A percentile compares a stretch with the other conserved stretches of the same genome.
Conservation (phyloP, 2,888 invertebrate genomes). For the Matsumyia berberina region DNA sequence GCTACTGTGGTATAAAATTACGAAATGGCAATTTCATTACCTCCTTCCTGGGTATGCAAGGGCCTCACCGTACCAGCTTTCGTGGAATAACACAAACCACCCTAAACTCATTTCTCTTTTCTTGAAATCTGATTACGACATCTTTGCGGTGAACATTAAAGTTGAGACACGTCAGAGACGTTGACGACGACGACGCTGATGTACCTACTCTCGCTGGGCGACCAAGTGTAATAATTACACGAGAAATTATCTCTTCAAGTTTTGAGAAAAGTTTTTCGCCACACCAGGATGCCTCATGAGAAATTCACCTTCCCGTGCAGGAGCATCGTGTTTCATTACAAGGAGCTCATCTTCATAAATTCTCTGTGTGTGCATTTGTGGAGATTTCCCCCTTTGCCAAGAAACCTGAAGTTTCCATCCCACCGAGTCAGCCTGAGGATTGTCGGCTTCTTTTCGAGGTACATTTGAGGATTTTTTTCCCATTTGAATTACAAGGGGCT, state of each 20-base stretch:
- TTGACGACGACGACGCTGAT: slow-evolving; percentile 3
- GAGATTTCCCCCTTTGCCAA: slow-evolving; percentile 54
- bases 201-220: slow-evolving; percentile 28
- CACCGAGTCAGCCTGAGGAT: background rate
- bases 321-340: slow-evolving; percentile 33
- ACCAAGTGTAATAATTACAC: slow-evolving; percentile 61
- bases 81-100: slow-evolving; percentile 45
- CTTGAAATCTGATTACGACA: slow-evolving; percentile 58
- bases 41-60: slow-evolving; percentile 35
- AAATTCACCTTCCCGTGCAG: background rate
- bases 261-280: slow-evolving; percentile 30
- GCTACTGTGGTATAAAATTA: slow-evolving; percentile 37
- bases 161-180: slow-evolving; percentile 17
- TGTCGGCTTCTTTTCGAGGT: background rate
- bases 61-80: slow-evolving; percentile 17
- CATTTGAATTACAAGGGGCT: slow-evolving; percentile 4
- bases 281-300: slow-evolving; percentile 4
- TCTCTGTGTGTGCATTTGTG: slow-evolving; percentile 37
- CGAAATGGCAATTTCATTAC: slow-evolving; percentile 59
- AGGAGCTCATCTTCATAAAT: slow-evolving; percentile 64
- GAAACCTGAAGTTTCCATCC: slow-evolving; percentile 9
- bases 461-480: slow-evolving; percentile 25
- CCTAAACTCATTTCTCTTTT: slow-evolving; percentile 27
- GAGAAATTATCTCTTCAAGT: slow-evolving; percentile 58
- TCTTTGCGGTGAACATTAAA: slow-evolving; percentile 42